Evolutionary conservation across 2,888 invertebrate genomes (phyloP), one percentile per base, ranked within the genome.

Genomic region (Muschampia plurimacula): DNA sequence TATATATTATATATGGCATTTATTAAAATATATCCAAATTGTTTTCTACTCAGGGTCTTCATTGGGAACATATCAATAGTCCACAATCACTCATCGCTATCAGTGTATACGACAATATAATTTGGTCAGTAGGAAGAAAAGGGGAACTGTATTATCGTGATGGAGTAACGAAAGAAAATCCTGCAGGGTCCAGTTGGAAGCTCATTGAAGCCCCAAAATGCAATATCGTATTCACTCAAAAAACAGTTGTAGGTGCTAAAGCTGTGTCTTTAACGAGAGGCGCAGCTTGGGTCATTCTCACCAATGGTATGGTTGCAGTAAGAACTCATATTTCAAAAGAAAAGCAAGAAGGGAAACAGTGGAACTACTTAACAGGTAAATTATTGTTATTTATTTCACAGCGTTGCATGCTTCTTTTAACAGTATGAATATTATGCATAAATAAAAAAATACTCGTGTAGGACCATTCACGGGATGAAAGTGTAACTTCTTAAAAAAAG

Each of bases 111-210:
- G 96, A 96, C 15, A 95, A 96, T 28, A 90, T 95, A 28, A 96
- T 98, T 44, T 99, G 99, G 99, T 97, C 97, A 0, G 96, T 98
- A 15, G 98, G 98, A 0, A 96, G 96, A 81, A 98, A 97, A 91
- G 98, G 98, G 52, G 97, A 97, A 78, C 96, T 97, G 3, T 98
- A 97, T 86, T 97, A 96, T 91, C 95, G 98, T 78, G 95, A 96
- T 81, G 98, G 97, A 15, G 96, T 98, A 59, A 96, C 95, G 8
- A 87, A 92, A 77, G 95, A 96, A 41, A 96, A 96, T 84, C 96
- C 96, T 73, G 80, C 84, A 87, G 96, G 97, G 49, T 93, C 95
- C 12, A 95, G 95, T 72, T 98, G 98, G 98, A 96, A 97, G 82
- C 95, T 96, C 75, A 96, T 98, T 72, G 98, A 98, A 85, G 94